These are phyloP conservation scores for Arremon brunneinucha DNA, from an alignment of 2,797 vertebrate species.

Conservation along the genomic window DNA sequence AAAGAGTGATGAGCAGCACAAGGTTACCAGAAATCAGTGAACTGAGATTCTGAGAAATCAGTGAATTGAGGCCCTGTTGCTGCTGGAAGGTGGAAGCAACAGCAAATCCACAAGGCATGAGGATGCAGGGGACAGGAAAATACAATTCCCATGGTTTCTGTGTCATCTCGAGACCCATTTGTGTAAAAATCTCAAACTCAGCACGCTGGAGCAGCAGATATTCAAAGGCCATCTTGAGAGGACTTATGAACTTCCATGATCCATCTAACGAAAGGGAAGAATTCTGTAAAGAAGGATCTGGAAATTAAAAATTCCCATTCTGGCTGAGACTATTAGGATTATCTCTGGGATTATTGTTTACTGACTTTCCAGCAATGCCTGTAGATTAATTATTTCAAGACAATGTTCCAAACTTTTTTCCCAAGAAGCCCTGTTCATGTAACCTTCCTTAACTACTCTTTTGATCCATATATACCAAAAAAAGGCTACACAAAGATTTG, in stretches of 20 bases:
- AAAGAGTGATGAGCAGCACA: neutral
- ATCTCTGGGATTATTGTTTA: neutral
- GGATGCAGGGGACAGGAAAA: neutral
- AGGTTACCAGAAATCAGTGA: neutral
- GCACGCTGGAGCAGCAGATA: accelerated
- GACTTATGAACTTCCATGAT: neutral
- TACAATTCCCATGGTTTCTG: accelerated
- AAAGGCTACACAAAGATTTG: neutral
- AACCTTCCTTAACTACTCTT: neutral
- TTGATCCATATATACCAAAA: neutral
- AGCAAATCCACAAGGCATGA: neutral
- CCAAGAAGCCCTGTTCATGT: neutral
- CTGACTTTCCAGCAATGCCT: neutral
- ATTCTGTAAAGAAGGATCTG: neutral
- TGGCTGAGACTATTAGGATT: neutral
- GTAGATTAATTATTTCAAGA: neutral
- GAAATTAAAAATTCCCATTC: neutral
- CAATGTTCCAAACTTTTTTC: neutral
- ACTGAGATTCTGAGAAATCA: neutral
- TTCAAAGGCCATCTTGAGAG: neutral
- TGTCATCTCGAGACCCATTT: neutral
- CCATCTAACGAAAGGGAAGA: neutral
- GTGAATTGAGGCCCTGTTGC: neutral
- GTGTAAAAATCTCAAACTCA: neutral
- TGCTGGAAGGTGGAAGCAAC: neutral